Evolutionary conservation across 2,888 invertebrate species (phyloP).

Genomic region (Tolmerus cingulatus): DNA sequence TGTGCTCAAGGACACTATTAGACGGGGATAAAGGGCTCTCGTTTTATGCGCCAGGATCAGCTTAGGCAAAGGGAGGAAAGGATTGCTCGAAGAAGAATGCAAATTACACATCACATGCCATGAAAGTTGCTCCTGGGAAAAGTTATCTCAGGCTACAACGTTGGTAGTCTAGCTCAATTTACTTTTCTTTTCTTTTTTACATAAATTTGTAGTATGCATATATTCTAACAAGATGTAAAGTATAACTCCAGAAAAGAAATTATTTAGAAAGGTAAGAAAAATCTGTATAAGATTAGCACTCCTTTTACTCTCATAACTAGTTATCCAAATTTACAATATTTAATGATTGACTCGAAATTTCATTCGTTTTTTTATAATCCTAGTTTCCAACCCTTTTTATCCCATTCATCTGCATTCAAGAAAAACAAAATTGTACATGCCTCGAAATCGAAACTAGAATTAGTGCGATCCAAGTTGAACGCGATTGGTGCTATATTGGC

Average conservation of each 20-base stretch:
- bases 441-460: no score
- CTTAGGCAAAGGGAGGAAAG: neutral
- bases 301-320: no score
- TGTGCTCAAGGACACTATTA: no score
- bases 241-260: neutral
- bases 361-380: no score
- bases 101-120: neutral
- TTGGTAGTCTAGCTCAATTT: neutral
- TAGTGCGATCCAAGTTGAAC: no score
- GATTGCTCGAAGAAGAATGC: neutral
- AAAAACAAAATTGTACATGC: no score
- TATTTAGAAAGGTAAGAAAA: neutral
- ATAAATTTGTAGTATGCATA: neutral
- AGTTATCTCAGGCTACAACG: neutral
- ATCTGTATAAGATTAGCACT: no score
- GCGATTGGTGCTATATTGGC: no score
- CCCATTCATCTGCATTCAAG: no score
- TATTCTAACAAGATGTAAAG: neutral
- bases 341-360: no score
- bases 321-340: no score
- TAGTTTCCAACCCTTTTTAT: no score
- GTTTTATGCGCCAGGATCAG: neutral
- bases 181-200: neutral
- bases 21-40: neutral
- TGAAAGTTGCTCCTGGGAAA: neutral